Base-by-base conservation (phyloP, 2,888 invertebrate genomes). In the Parnassius orleans region DNA sequence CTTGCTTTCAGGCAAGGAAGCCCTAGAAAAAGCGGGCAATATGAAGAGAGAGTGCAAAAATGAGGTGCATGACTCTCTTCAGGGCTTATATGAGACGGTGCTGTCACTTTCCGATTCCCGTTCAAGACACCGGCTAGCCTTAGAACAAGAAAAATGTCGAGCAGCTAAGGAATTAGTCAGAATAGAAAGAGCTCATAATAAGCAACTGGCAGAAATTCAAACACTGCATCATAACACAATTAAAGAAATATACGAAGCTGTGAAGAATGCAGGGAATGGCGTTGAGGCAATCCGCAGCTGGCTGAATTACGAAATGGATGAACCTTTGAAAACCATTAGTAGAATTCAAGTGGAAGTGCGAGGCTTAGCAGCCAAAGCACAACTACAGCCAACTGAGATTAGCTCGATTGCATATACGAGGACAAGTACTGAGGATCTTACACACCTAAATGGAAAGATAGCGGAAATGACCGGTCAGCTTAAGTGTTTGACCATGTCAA, bases 251-350 rank as follows among this genome's bases (percentile, higher is more conserved):
- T 2, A 7, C 7, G 50, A 50, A 9, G 50, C 50, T 3, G n/a
- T n/a, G 3, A 11, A n/a, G 11, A 15, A 14, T n/a, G 5, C 15
- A 2, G n/a, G 9, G 0, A 15, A 14, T 10, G 15, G 9, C 1
- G 15, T 15, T 15, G 50, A 50, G 5, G 50, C 50, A 10, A 50
- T 50, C n/a, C n/a, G 50, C 2, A 15, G 14, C 9, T 50, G 15
- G 50, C 15, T 50, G 9, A 50, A 50, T n/a, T 50, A 50, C 7
- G 50, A 50, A 50, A 50, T 50, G n/a, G 50, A 50, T n/a, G n/a
- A n/a, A 10, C 50, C 50, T 12, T 5, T 50, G 0, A 50, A 15
- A 50, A n/a, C 12, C n/a, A 50, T 50, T 10, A 15, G 9, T 1
- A 50, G 1, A n/a, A 50, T 50, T n/a, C 50, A 50, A 15, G 9